phyloP scores from a whole-genome alignment of 2,888 invertebrate genomes.

The Ochropleura leucogaster region DNA sequence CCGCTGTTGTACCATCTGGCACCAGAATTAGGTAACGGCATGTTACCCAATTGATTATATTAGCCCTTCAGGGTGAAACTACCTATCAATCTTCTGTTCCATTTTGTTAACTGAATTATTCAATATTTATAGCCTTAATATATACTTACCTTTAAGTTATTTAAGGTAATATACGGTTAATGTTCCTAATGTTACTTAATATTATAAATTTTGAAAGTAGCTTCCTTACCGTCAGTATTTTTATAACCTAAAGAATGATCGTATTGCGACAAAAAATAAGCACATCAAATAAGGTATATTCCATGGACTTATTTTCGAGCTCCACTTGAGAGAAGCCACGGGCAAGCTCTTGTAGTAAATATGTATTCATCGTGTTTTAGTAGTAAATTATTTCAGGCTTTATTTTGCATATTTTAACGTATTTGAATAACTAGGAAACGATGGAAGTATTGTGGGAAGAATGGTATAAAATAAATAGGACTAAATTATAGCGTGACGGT shows the following conservation, averaged over 20 bases:
- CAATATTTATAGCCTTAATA: neutral
- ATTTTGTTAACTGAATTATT: neutral
- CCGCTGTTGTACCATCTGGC: conserved; percentile 48
- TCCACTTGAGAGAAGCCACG: neutral
- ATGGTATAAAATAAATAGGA: too few relatives aligned
- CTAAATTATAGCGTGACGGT: too few relatives aligned
- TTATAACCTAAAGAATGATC: too few relatives aligned
- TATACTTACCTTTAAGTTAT: too few relatives aligned
- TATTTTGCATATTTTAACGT: neutral
- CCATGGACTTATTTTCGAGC: neutral
- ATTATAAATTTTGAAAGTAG: too few relatives aligned
- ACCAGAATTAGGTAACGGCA: conserved; percentile 31
- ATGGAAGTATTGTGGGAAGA: too few relatives aligned
- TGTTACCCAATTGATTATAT: conserved; percentile 50
- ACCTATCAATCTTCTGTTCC: conserved; percentile 31
- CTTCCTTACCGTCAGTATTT: too few relatives aligned
- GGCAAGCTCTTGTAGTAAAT: neutral
- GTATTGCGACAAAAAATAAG: too few relatives aligned
- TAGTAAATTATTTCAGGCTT: neutral
- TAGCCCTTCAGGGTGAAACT: conserved; percentile 30
- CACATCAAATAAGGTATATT: too few relatives aligned
- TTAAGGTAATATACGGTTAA: too few relatives aligned
- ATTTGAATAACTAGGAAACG: too few relatives aligned
- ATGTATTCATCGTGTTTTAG: neutral
- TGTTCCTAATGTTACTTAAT: too few relatives aligned